These are phyloP conservation scores for Helicorthomorpha holstii DNA, from an alignment of 1,140 invertebrate genomes.

Conservation along the genomic window DNA sequence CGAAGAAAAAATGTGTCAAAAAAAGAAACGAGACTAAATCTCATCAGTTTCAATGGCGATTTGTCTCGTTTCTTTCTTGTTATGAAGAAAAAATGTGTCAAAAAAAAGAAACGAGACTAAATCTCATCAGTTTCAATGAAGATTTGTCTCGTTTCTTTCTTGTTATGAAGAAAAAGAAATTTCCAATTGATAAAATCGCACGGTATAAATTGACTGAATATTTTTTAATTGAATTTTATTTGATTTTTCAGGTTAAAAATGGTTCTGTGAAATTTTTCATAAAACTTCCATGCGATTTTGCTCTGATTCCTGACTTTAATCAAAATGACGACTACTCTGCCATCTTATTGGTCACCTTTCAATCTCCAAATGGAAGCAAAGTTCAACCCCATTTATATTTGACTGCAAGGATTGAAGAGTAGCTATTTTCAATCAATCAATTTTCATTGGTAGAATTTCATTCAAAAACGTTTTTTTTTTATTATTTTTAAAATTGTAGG, in stretches of 20 bases:
- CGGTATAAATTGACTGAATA: background rate
- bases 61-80: no score
- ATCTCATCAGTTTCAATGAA: no score
- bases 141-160: no score
- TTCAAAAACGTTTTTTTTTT: background rate
- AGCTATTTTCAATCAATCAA: no score
- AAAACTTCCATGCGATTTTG: constrained; percentile 22
- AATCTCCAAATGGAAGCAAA: constrained; percentile 18
- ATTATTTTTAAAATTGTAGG: no score
- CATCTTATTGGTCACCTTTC: constrained; percentile 20
- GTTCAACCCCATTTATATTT: constrained; percentile 23
- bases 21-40: no score
- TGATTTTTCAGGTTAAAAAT: constrained; percentile 10
- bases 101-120: no score
- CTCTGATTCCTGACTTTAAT: constrained; percentile 17
- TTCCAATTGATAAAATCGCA: no score
- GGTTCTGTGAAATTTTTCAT: constrained; percentile 24
- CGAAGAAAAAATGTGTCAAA: no score
- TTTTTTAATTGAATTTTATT: background rate
- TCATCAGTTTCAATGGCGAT: no score
- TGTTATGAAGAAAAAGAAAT: background rate
- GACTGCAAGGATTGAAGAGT: constrained; percentile 26
- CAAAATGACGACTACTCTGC: constrained; percentile 23
- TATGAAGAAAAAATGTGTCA: no score
- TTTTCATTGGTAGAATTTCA: no score